Conservation (phyloP, 2,888 invertebrate genomes). For the Hydraecia micacea region DNA sequence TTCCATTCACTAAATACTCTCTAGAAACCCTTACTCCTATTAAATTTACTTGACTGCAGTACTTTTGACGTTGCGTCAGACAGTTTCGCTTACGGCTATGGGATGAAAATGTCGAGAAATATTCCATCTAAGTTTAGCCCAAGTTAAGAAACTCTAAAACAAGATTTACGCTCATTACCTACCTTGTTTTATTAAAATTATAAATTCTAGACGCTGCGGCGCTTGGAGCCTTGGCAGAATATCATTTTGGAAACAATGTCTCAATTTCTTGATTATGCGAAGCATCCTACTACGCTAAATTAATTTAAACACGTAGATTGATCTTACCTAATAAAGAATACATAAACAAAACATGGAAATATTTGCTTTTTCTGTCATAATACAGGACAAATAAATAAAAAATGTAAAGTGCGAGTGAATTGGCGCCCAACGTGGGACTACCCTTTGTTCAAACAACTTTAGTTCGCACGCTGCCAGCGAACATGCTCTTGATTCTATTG, state of each 20-base stretch:
- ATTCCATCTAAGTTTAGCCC: constrained; percentile 35
- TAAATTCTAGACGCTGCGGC: constrained; percentile 44
- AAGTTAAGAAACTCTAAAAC: constrained; percentile 29
- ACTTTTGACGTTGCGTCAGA: constrained; percentile 13
- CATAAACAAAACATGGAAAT: constrained; percentile 16
- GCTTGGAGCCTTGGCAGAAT: constrained; percentile 18
- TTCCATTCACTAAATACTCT: constrained; percentile 5
- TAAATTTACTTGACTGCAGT: constrained; percentile 20
- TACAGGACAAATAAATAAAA: constrained; percentile 39
- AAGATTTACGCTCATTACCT: constrained; percentile 25
- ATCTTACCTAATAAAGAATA: constrained; percentile 10
- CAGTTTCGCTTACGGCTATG: constrained; percentile 9
- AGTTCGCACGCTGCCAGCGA: constrained; percentile 20
- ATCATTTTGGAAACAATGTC: constrained; percentile 45
- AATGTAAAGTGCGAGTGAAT: constrained; percentile 9
- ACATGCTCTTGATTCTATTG: constrained; percentile 17
- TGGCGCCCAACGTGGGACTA: constrained; percentile 58
- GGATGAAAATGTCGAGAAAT: constrained; percentile 25
- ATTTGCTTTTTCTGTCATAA: constrained; percentile 14
- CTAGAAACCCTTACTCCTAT: neutral
- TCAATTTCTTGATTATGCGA: constrained; percentile 35
- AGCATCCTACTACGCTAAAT: neutral
- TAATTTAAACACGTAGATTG: constrained; percentile 27
- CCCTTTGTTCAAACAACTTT: constrained; percentile 23
- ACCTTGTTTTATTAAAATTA: constrained; percentile 52